Percentiles rank a stretch among this genome's conserved stretches.
Conservation (phyloP, 2,113 vertebrate genomes). For the Ptyas mucosa region DNA sequence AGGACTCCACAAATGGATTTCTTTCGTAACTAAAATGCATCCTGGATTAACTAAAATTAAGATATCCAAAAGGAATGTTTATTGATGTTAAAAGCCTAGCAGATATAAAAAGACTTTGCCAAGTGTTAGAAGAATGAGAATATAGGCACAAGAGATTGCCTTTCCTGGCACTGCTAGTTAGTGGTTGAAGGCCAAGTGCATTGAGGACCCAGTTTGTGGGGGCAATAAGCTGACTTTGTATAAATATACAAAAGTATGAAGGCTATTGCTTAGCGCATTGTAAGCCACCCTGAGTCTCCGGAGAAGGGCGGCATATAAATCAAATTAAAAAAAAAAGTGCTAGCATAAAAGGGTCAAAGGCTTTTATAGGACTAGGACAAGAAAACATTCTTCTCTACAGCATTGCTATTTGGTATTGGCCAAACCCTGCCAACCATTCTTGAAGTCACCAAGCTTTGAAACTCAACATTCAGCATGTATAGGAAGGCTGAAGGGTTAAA, state of each 20-base stretch:
- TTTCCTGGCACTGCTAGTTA: background rate
- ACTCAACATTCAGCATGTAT: background rate
- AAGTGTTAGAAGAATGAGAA: background rate
- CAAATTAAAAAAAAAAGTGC: no score
- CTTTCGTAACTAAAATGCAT: background rate
- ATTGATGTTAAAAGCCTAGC: background rate
- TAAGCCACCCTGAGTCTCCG: no score
- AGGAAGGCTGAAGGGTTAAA: background rate
- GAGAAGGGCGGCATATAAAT: no score
- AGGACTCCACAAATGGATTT: background rate
- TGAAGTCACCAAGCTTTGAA: background rate
- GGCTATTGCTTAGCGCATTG: no score
- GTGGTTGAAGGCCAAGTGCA: background rate
- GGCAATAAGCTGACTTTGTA: no score
- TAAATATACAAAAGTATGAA: no score
- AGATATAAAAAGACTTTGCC: background rate
- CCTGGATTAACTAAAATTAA: background rate
- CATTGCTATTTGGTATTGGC: background rate
- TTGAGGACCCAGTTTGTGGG: no score
- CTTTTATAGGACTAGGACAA: background rate
- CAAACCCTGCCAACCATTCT: background rate
- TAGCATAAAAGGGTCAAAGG: background rate
- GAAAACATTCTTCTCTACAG: background rate
- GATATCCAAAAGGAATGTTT: background rate
- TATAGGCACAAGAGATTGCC: background rate